Evolutionary conservation across 2,113 vertebrate genomes (phyloP), one percentile per base, ranked within the genome.

Genomic region (Nicator chloris): DNA sequence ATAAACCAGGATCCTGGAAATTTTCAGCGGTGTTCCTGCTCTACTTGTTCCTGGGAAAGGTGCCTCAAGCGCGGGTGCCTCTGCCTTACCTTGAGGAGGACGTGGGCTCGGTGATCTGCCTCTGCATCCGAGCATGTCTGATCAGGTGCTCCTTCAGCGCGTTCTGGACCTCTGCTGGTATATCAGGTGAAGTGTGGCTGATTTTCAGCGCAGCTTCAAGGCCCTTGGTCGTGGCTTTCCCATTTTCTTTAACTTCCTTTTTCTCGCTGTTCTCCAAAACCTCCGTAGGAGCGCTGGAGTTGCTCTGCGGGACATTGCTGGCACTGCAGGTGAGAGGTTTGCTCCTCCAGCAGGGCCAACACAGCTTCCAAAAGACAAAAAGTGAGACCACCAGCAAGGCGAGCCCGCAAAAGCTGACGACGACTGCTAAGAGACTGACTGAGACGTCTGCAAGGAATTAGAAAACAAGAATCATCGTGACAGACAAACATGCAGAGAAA

Each of bases 321-420:
- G 79, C 8, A 1, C 98, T 98, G 49, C 98, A 95, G 31, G 98
- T 96, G 61, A 99, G 83, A 6, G 98, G 98, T 95, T 99, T 99
- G 97, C 98, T 99, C 96, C 98, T 99, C 99, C 99, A 99, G 93
- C 99, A 98, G 40, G 99, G 99, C 99, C 99, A 99, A 75, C 99
- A 99, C 96, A 99, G 96, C 97, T 99, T 99, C 99, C 99, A 99
- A 98, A 99, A 99, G 95, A 99, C 99, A 97, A 99, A 99, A 92
- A 99, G 99, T 2, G 99, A 99, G 95, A 99, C 99, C 90, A 98
- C 98, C 98, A 99, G 97, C 98, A 99, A 94, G 96, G 99, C 99
- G 22, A 99, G 99, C 87, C 99, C 99, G 59, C 99, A 99, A 97
- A 99, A 99, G 98, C 99, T 98, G 97, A 99, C 99, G 17, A 99